phyloP scores from a whole-genome alignment of 2,797 vertebrate genomes.

The Dipus sagitta region DNA sequence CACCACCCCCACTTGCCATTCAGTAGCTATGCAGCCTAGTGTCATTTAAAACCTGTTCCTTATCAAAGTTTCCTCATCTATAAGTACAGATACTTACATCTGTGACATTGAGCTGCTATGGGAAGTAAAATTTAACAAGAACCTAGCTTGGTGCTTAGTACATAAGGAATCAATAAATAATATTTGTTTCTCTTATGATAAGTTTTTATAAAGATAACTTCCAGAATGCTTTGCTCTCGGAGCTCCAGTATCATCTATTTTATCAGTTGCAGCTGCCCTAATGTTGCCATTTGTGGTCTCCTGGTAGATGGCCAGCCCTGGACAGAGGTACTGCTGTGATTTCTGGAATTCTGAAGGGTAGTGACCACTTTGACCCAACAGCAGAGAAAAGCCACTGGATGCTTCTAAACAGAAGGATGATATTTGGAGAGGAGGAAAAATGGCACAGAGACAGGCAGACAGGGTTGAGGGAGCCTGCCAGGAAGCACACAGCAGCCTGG shows the following conservation, averaged over 20 bases:
- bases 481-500: not conserved
- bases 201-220: not conserved
- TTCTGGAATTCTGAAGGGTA: not conserved
- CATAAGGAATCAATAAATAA: not conserved
- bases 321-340: not conserved
- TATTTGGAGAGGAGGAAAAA: rapidly evolving
- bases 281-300: not conserved
- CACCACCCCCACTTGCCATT: not conserved
- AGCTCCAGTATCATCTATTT: rapidly evolving
- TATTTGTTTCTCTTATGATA: rapidly evolving
- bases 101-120: not conserved
- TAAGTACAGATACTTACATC: not conserved
- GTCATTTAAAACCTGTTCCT: not conserved
- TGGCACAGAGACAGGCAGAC: rapidly evolving
- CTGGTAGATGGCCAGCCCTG: too few species aligned
- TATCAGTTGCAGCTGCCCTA: too few species aligned
- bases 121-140: not conserved
- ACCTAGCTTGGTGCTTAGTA: not conserved
- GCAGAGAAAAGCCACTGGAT: not conserved
- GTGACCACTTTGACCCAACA: too few species aligned
- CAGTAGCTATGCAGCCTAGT: not conserved
- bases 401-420: not conserved
- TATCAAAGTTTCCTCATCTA: not conserved
- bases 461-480: rapidly evolving
- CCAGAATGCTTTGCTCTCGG: too few species aligned